Evolutionary conservation across 2,113 vertebrate species (phyloP).

Genomic region (Forbesichthys papilliferus): DNA sequence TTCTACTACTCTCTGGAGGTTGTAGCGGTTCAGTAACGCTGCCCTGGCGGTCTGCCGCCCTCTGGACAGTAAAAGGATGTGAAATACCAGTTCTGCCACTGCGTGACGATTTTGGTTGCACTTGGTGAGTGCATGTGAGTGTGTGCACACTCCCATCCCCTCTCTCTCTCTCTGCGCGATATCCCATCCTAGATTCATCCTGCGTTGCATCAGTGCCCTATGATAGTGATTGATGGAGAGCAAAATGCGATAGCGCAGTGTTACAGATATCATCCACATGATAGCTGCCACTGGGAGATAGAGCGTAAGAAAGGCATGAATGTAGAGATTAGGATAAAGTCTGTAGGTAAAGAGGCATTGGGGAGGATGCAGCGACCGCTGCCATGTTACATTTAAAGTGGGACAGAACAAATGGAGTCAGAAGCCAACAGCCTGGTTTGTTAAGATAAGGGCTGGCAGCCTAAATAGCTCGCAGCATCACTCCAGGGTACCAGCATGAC

Average conservation of each 20-base stretch:
- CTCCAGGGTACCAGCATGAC: not conserved
- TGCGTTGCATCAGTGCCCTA: conserved; percentile 27
- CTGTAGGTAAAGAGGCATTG: not conserved
- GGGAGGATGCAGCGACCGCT: not conserved
- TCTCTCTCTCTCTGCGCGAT: not conserved
- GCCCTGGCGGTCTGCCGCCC: conserved; percentile 13
- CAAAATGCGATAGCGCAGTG: conserved; percentile 6
- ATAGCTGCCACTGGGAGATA: conserved; percentile 12
- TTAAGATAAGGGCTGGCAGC: conserved; percentile 4
- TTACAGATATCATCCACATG: conserved; percentile 28
- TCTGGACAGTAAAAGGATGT: conserved; percentile 16
- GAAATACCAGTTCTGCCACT: conserved; percentile 27
- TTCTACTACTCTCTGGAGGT: not conserved
- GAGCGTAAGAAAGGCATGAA: not conserved
- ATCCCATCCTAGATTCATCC: conserved; percentile 21
- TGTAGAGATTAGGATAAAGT: conserved; percentile 7
- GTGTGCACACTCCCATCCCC: no score
- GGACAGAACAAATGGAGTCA: not conserved
- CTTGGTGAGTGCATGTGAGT: not conserved
- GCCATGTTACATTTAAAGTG: not conserved
- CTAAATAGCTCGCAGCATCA: not conserved
- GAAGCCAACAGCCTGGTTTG: conserved; percentile 2
- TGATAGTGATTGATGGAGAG: conserved; percentile 11
- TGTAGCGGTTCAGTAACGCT: not conserved
- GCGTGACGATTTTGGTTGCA: conserved; percentile 10